Evolutionary conservation across 2,797 vertebrate species (phyloP).

Genomic region (Capromys pilorides): DNA sequence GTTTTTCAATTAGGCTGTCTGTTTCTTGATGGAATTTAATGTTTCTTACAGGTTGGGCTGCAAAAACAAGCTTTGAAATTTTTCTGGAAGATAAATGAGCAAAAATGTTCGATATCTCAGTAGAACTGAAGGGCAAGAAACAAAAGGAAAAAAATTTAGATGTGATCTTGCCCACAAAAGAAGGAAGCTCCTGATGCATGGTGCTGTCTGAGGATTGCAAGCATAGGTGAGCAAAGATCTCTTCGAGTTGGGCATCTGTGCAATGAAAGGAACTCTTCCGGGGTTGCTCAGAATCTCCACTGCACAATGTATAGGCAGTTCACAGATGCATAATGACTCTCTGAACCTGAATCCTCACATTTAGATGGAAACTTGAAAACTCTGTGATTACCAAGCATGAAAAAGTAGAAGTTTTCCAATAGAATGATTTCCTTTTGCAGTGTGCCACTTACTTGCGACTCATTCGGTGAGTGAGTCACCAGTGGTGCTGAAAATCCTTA

Average conservation of each 20-base stretch:
- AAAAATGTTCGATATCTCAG: neutral
- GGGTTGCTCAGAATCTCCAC: neutral
- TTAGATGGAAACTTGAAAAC: neutral
- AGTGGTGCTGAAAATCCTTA: neutral
- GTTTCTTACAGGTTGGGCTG: neutral
- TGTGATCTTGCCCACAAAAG: neutral
- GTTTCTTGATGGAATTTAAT: slow-evolving; percentile 34
- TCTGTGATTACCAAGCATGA: neutral
- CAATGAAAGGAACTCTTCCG: neutral
- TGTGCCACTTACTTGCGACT: neutral
- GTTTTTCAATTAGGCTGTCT: neutral
- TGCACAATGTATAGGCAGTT: neutral
- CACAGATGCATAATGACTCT: neutral
- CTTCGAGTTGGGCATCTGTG: neutral
- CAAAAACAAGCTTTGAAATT: slow-evolving; percentile 18
- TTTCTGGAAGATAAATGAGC: neutral
- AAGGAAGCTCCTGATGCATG: neutral
- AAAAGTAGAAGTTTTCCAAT: neutral
- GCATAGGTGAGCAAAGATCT: neutral
- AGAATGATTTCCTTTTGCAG: slow-evolving; percentile 27
- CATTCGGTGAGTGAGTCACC: neutral
- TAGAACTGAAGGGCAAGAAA: neutral
- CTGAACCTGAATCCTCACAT: neutral
- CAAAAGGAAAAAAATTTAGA: neutral
- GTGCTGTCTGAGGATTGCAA: neutral